Conservation (phyloP, 1,140 invertebrate genomes). For the Stegodyphus mimosarum region DNA sequence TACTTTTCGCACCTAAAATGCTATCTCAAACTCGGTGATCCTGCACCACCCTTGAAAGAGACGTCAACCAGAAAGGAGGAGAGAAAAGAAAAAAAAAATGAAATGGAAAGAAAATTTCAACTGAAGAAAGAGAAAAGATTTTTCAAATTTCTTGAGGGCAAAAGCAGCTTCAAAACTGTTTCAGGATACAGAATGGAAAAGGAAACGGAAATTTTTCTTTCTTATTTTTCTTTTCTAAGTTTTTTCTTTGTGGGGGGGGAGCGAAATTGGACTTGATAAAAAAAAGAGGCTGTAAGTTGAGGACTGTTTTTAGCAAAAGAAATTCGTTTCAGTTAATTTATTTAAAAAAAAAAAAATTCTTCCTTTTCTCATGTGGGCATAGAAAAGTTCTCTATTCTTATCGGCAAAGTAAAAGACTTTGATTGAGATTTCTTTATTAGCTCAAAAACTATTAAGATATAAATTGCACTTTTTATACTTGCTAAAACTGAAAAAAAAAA, state of each 20-base stretch:
- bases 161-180: conserved; percentile 22
- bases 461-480: no score
- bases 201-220: neutral
- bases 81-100: neutral
- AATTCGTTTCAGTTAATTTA: no score
- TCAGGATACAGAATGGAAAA: neutral
- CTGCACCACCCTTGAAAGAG: neutral
- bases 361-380: no score
- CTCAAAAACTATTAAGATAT: no score
- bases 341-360: no score
- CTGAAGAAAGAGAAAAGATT: neutral
- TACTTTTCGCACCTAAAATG: conserved; percentile 19
- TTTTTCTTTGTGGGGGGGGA: neutral
- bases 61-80: conserved; percentile 2
- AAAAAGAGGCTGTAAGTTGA: no score
- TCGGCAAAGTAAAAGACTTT: neutral
- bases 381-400: neutral
- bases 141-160: conserved; percentile 33
- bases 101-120: conserved; percentile 17
- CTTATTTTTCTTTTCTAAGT: neutral
- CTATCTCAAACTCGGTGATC: conserved; percentile 1
- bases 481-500: no score
- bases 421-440: no score
- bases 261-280: no score
- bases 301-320: no score